Base-by-base conservation (phyloP, 1,140 invertebrate species). In the Anastrepha ludens region DNA sequence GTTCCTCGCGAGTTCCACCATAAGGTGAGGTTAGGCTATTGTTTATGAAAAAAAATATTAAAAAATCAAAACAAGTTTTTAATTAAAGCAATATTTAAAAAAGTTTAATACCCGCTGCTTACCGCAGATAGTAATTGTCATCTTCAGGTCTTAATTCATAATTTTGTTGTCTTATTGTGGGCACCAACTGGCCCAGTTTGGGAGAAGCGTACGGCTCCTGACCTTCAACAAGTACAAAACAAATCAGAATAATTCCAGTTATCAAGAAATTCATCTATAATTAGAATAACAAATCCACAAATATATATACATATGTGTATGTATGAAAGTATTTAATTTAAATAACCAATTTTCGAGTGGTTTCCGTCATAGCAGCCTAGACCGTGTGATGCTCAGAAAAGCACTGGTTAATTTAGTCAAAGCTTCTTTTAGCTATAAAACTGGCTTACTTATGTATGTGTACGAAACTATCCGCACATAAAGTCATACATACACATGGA, bases 111-210 rank as follows among this genome's bases (percentile, higher is more conserved):
- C 17, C 13, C 3, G 39, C 9, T 6, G 20, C 74, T 44, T 20
- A 78, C 74, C 44, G 44, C n/a, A 78, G n/a, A 78, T n/a, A 8
- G 47, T 50, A 78, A n/a, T 55, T 55, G n/a, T 78, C 74, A 9
- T 20, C 47, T 5, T 15, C 50, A 50, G 74, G n/a, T 15, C 17
- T 20, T 9, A 78, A 47, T n/a, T 55, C 41, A 50, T 50, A 70
- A 44, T 41, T 70, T 44, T 70, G 39, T 70, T 70, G 67, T 11
- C 39, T 44, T 44, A 70, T 70, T 1, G 29, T 70, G 39, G 67
- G 41, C 67, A 70, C 29, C 67, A 70, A 70, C 9, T 44, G 8
- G 2, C 1, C 41, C 3, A 44, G 39, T 41, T 70, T 70, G 11
- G 67, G 67, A 3, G 67, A 29, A 29, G 4, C 13, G 39, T 39